Conservation (phyloP, 2,797 vertebrate species). For the Oreochromis mossambicus region DNA sequence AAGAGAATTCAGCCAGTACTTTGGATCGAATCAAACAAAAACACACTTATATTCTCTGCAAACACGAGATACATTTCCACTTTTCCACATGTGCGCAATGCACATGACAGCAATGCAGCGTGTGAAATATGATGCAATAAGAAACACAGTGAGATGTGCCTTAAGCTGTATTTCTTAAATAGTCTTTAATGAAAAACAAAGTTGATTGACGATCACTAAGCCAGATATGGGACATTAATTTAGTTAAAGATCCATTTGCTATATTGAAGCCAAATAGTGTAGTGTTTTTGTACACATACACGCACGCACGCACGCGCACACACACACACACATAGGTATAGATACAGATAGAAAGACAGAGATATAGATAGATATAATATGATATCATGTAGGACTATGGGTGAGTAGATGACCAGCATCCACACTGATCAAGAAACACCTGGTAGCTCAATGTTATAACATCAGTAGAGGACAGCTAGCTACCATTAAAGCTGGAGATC, state of each 20-base stretch:
- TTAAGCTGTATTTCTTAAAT: neutral
- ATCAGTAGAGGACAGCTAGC: neutral
- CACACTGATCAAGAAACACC: neutral
- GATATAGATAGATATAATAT: neutral
- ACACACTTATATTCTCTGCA: neutral
- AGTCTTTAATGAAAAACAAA: slow-evolving; percentile 12
- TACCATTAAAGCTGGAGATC: neutral
- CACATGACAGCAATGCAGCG: neutral
- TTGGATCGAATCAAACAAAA: neutral
- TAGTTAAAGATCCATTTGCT: neutral
- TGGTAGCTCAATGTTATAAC: neutral
- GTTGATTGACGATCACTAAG: neutral
- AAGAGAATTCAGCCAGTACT: neutral
- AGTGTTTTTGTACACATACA: neutral
- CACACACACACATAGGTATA: neutral
- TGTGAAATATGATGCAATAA: neutral
- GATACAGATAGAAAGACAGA: neutral
- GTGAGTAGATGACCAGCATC: neutral
- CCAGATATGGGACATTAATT: slow-evolving; percentile 12
- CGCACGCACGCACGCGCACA: fast-evolving
- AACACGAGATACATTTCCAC: neutral
- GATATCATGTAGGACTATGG: neutral
- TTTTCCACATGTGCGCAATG: neutral
- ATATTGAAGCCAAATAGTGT: neutral
- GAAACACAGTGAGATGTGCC: neutral